Base-by-base conservation (phyloP, 2,113 vertebrate species). In the Antigone vipio region DNA sequence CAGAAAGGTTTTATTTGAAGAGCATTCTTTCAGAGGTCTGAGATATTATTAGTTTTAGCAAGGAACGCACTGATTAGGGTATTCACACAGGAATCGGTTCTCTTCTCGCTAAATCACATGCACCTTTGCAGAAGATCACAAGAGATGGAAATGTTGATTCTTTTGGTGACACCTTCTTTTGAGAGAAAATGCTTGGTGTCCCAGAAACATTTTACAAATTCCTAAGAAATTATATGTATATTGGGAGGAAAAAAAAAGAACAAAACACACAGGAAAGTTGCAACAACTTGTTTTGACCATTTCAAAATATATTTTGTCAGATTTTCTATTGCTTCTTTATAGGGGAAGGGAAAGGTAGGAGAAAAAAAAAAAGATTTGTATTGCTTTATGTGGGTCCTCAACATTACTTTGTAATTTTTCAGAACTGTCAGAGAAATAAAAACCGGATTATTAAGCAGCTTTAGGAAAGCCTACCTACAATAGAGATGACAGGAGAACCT, bases 31-130 rank as follows among this genome's bases (percentile, higher is more conserved):
- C 77, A 66, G 89, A 89, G 87, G 53, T 79, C 94, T 95, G 93
- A 85, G 90, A 83, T 95, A 89, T 88, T 95, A 88, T 92, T 97
- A 93, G 77, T 79, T 89, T 85, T 69, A 93, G 69, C 74, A 35
- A 89, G 66, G 58, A 87, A 18, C 74, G 50, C 23, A 3, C 71
- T 95, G 93, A 88, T 95, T 75, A 92, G 89, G 26, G 23, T 83
- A 94, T 95, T 82, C 91, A 89, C 84, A 34, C 74, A 91, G 96
- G 95, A 80, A 72, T 73, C 20, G 0, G 29, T 85, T 69, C 86
- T 94, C 83, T 89, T 73, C 66, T 23, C 62, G 2, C 83, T 87
- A 30, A 66, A 79, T 75, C 73, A 18, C 18, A 2, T 15, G 73
- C 74, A 83, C 55, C 91, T 96, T 85, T 92, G 92, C 86, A 67